These are phyloP conservation scores for Pyrrhia umbra DNA, from an alignment of 2,888 invertebrate species.

Conservation along the genomic window DNA sequence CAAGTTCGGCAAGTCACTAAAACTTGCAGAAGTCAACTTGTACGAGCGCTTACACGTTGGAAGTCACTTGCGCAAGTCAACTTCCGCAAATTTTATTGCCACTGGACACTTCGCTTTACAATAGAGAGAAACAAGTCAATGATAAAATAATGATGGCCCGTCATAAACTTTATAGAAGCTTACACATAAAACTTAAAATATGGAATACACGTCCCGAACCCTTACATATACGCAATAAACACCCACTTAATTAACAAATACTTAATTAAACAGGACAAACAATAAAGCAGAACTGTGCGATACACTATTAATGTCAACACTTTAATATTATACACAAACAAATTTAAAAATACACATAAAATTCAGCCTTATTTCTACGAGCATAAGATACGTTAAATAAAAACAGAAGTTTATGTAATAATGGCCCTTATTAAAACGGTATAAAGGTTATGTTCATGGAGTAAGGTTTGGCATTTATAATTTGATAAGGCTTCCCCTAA, in stretches of 20 bases:
- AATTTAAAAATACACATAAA: slow-evolving; percentile 21
- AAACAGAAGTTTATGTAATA: slow-evolving; percentile 3
- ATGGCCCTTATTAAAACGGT: slow-evolving; percentile 25
- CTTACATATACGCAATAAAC: slow-evolving; percentile 32
- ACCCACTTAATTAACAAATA: slow-evolving; percentile 61
- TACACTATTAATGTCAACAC: slow-evolving; percentile 59
- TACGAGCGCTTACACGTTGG: too few species aligned
- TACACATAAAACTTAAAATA: slow-evolving; percentile 22
- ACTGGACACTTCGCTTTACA: too few species aligned
- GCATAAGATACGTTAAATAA: neutral
- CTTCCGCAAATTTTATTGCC: too few species aligned
- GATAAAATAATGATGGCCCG: neutral
- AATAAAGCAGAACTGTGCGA: slow-evolving; percentile 55
- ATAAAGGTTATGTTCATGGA: slow-evolving; percentile 34
- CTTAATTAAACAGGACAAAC: slow-evolving; percentile 54
- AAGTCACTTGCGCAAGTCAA: too few species aligned
- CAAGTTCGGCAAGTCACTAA: too few species aligned
- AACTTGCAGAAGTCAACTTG: too few species aligned
- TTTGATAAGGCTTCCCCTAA: slow-evolving; percentile 56
- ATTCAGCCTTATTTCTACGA: slow-evolving; percentile 27
- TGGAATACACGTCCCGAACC: slow-evolving; percentile 7
- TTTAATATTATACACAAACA: slow-evolving; percentile 37
- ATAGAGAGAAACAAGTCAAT: neutral
- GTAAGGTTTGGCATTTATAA: slow-evolving; percentile 57
- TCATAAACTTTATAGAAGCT: neutral